Conservation (phyloP, 1,140 invertebrate genomes). For the Saccostrea echinata region DNA sequence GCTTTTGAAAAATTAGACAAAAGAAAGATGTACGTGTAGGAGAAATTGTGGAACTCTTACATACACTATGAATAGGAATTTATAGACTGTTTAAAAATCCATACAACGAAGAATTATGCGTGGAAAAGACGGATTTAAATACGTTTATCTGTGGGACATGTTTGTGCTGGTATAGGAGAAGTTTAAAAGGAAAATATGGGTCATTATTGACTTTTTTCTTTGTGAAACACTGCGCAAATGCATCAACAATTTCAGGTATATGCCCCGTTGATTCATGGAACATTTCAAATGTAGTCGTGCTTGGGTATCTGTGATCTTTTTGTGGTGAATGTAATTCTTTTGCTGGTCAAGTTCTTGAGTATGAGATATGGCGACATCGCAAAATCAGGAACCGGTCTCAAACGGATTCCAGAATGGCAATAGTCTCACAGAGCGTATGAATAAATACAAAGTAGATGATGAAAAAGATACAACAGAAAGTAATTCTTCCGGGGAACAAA, state of each 20-base stretch:
- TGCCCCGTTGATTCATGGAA: not conserved
- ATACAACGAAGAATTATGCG: not conserved
- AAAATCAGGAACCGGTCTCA: slow-evolving; percentile 19
- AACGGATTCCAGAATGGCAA: slow-evolving; percentile 9
- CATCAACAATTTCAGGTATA: not conserved
- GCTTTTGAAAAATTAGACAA: not conserved
- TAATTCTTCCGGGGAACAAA: not conserved
- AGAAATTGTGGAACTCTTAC: not conserved
- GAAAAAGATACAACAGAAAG: not conserved
- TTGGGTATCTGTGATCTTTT: not conserved
- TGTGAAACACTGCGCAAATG: not conserved
- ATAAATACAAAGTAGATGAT: slow-evolving; percentile 24
- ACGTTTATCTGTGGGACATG: not conserved
- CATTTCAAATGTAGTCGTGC: not conserved
- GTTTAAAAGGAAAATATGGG: slow-evolving; percentile 22
- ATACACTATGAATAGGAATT: slow-evolving; percentile 6
- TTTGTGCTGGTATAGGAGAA: not conserved
- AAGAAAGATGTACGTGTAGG: slow-evolving; percentile 19
- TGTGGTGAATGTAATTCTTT: not conserved
- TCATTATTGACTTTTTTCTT: slow-evolving; percentile 37
- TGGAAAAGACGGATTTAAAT: slow-evolving; percentile 11
- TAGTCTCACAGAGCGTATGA: slow-evolving; percentile 10
- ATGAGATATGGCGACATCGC: slow-evolving; percentile 24
- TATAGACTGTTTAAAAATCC: not conserved
- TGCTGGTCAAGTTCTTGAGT: not conserved